phyloP scores from a whole-genome alignment of 2,888 invertebrate species.

The Labia minor region DNA sequence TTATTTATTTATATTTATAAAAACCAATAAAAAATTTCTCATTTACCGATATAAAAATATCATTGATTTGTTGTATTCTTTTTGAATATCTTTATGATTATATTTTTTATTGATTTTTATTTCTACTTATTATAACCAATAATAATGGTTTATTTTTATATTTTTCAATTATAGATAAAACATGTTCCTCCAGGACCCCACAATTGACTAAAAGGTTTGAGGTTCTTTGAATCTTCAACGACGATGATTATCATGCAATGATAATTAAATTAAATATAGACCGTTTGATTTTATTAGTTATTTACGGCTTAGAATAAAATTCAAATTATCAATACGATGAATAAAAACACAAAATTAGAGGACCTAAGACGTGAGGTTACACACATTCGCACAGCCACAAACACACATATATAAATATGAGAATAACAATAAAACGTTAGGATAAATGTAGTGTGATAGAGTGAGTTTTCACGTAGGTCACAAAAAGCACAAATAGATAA shows the following conservation, averaged over 20 bases:
- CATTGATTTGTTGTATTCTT: too few relatives aligned
- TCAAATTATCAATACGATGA: background rate
- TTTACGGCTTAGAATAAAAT: background rate
- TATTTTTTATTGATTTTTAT: too few relatives aligned
- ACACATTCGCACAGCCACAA: slow-evolving; percentile 1
- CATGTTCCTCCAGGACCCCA: background rate
- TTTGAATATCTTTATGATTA: too few relatives aligned
- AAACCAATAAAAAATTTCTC: background rate
- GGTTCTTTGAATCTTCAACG: background rate
- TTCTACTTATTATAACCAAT: too few relatives aligned
- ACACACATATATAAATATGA: background rate
- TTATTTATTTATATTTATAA: background rate
- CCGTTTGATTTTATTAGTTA: background rate
- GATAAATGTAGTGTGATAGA: background rate
- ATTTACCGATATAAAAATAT: background rate
- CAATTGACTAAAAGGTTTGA: background rate
- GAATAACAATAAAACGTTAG: background rate
- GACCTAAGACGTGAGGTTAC: background rate
- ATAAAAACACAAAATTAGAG: background rate
- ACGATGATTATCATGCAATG: slow-evolving; percentile 6
- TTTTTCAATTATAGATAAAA: background rate
- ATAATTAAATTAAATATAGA: background rate
- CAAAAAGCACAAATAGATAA: slow-evolving; percentile 25
- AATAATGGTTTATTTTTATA: background rate
- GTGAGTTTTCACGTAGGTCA: slow-evolving; percentile 13